These are phyloP conservation scores for Micronisus gabar DNA, from an alignment of 2,113 vertebrate species.

Conservation along the genomic window DNA sequence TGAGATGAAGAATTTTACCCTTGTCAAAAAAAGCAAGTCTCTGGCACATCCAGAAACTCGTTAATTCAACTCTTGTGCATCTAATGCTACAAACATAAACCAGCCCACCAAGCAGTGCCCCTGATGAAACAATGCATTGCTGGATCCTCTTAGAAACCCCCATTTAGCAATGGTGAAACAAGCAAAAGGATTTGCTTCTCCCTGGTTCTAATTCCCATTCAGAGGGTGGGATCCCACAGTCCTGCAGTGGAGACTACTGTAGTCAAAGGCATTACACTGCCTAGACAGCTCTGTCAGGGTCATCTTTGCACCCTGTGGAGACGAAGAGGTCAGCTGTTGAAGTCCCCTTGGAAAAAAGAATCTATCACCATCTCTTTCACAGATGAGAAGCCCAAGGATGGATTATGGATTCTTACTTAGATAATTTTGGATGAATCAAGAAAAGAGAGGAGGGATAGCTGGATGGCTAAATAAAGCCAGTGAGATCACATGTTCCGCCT, in stretches of 20 bases:
- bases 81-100: neutral
- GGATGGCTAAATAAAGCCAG: conserved; percentile 70
- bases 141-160: neutral
- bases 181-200: neutral
- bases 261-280: neutral
- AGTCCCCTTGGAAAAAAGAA: neutral
- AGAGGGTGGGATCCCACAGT: neutral
- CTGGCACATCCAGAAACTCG: neutral
- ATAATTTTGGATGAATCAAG: conserved; percentile 69
- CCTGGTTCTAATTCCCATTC: neutral
- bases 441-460: conserved; percentile 38
- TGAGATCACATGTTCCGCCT: conserved; percentile 75
- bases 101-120: neutral
- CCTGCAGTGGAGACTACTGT: neutral
- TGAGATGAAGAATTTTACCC: neutral
- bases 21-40: neutral
- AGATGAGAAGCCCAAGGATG: conserved; percentile 7
- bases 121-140: neutral
- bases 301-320: neutral
- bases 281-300: neutral
- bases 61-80: neutral
- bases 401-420: conserved; percentile 47
- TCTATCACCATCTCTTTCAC: neutral
- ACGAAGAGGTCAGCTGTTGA: neutral
- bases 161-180: neutral